Evolutionary conservation across 2,113 vertebrate species (phyloP).

Genomic region (Oophaga pumilio): DNA sequence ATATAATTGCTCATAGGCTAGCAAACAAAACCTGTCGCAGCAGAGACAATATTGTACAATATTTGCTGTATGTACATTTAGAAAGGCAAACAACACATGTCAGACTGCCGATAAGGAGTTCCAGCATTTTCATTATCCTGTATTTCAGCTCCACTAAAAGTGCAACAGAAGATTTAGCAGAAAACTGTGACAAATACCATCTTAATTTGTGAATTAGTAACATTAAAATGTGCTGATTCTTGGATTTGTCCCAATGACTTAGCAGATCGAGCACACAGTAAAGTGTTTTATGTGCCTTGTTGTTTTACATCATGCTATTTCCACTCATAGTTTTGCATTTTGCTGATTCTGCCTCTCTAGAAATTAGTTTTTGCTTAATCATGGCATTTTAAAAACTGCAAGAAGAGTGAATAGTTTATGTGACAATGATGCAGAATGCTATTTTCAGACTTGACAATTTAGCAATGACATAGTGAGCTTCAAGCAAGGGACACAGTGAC

Average conservation of each 20-base stretch:
- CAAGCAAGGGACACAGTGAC: background rate
- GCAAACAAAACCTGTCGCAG: background rate
- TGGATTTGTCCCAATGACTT: constrained; percentile 45
- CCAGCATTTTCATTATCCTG: background rate
- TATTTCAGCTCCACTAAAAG: background rate
- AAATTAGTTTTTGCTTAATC: constrained; percentile 57
- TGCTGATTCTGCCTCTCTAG: constrained; percentile 48
- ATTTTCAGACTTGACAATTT: constrained; percentile 52
- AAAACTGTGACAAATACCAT: background rate
- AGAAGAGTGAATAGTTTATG: constrained; percentile 38
- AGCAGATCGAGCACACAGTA: constrained; percentile 35
- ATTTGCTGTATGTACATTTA: background rate
- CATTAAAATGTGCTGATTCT: constrained; percentile 48
- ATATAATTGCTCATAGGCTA: background rate
- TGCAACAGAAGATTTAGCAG: background rate
- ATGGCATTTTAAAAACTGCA: constrained; percentile 46
- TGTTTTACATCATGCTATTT: constrained; percentile 50
- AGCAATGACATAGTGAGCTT: constrained; percentile 41
- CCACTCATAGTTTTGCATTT: constrained; percentile 35
- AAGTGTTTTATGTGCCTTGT: constrained; percentile 46
- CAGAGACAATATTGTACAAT: background rate
- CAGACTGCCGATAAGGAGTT: background rate
- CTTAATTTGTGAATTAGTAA: constrained; percentile 50
- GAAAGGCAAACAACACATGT: background rate
- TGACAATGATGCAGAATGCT: constrained; percentile 53